Evolutionary conservation across 1,140 invertebrate species (phyloP).

Genomic region (Drosophila prosaltans): DNA sequence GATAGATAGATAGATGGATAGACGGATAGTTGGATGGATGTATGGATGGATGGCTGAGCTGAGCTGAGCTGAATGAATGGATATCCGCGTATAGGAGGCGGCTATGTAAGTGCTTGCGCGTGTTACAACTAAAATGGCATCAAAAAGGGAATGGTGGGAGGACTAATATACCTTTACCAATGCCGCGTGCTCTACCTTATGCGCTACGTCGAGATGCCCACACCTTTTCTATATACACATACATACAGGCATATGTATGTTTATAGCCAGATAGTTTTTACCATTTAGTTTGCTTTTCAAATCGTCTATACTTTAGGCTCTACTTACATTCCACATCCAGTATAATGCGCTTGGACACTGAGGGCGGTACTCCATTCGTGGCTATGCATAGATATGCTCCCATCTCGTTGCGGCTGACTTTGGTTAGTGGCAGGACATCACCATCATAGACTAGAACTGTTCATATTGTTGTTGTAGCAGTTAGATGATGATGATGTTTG

Average conservation of each 20-base stretch:
- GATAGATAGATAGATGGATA: conserved; percentile 19
- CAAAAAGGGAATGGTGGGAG: not conserved
- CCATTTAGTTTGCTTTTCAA: conserved; percentile 26
- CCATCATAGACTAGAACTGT: conserved; percentile 90
- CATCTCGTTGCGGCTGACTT: conserved; percentile 93
- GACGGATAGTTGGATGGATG: conserved; percentile 8
- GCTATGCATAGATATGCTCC: conserved; percentile 93
- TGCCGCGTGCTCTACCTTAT: no score
- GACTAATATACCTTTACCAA: conserved; percentile 54
- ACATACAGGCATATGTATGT: no score
- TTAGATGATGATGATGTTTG: conserved; percentile 32
- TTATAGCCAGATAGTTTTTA: no score
- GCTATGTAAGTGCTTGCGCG: conserved; percentile 71
- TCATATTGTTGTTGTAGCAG: not conserved
- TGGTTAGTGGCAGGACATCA: conserved; percentile 91
- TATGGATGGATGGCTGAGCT: no score
- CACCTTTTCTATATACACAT: no score
- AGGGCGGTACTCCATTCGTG: conserved; percentile 93
- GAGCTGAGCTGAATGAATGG: conserved; percentile 35
- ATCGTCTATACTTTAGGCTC: conserved; percentile 15
- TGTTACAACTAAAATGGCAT: conserved; percentile 59
- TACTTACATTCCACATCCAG: conserved; percentile 95
- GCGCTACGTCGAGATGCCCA: no score
- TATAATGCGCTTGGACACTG: conserved; percentile 93
- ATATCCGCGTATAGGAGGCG: conserved; percentile 60